Conservation (phyloP, 2,113 vertebrate species). For the Anarrhichthys ocellatus region DNA sequence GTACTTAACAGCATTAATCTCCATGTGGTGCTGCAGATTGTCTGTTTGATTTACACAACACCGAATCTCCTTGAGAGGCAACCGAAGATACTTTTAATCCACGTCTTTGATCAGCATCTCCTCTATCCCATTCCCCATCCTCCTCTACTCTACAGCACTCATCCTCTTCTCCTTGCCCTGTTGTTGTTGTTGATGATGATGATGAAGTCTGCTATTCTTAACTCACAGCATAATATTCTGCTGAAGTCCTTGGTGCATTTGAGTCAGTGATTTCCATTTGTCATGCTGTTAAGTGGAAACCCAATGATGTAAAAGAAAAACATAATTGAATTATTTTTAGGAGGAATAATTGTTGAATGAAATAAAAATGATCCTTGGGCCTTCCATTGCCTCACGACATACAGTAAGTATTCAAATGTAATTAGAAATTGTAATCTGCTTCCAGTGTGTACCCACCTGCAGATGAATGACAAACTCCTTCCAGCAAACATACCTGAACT, state of each 20-base stretch:
- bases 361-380: background rate
- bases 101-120: slow-evolving; percentile 63
- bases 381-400: background rate
- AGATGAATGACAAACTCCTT: slow-evolving; percentile 31
- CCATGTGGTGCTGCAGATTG: slow-evolving; percentile 35
- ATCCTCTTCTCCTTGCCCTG: slow-evolving; percentile 1
- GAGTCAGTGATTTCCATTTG: background rate
- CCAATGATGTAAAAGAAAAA: background rate
- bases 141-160: slow-evolving; percentile 1
- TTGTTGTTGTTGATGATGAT: slow-evolving; percentile 20
- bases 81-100: slow-evolving; percentile 57
- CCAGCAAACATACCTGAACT: slow-evolving; percentile 47
- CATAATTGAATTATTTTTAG: background rate
- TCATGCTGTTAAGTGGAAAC: background rate
- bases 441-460: slow-evolving; percentile 10
- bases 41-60: slow-evolving; percentile 57
- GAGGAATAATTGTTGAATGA: slow-evolving; percentile 2
- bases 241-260: background rate
- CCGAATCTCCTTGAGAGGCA: slow-evolving; percentile 53
- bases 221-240: slow-evolving; percentile 16
- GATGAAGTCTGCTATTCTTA: slow-evolving; percentile 20
- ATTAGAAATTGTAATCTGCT: slow-evolving; percentile 40
- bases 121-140: slow-evolving; percentile 19
- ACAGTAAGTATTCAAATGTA: slow-evolving; percentile 1
- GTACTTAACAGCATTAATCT: slow-evolving; percentile 58